Evolutionary conservation across 2,113 vertebrate genomes (phyloP), one percentile per base, ranked within the genome.

Genomic region (Nesoenas mayeri): DNA sequence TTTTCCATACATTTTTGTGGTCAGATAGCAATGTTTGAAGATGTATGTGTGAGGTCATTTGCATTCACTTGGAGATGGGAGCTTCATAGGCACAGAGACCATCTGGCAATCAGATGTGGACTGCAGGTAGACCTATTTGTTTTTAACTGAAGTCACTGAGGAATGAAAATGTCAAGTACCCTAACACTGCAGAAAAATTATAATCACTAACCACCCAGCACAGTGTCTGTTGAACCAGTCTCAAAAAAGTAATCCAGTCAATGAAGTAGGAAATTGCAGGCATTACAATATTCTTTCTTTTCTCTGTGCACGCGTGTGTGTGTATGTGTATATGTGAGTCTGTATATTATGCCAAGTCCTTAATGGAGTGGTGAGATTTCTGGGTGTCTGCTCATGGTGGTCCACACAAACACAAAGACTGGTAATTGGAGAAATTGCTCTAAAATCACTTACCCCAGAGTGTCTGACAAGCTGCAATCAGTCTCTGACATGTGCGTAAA

Each of bases 401-500:
- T 96, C 96, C 84, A 73, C 72, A 75, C 62, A 70, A 74, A 72
- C 60, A 94, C 88, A 62, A 90, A 80, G 91, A 73, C 67, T 92
- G 93, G 96, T 98, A 98, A 98, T 98, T 96, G 89, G 96, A 98
- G 98, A 98, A 98, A 98, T 98, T 97, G 97, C 96, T 97, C 90
- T 91, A 94, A 97, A 98, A 97, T 97, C 96, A 94, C 66, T 87
- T 97, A n/a, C 69, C 90, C 90, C 65, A 91, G 89, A 93, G 96
- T 89, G 94, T 95, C 96, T 95, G 89, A 91, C 95, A 97, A 97
- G 95, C 93, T 93, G 84, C 93, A 97, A 96, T 97, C 96, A 97
- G 97, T 79, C 91, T 73, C 86, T 97, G 97, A 96, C 95, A 95
- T 95, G 84, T 94, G 91, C 38, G 12, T 97, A 97, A 98, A 97